phyloP scores from a whole-genome alignment of 2,888 invertebrate genomes.

The Coelopa pilipes region DNA sequence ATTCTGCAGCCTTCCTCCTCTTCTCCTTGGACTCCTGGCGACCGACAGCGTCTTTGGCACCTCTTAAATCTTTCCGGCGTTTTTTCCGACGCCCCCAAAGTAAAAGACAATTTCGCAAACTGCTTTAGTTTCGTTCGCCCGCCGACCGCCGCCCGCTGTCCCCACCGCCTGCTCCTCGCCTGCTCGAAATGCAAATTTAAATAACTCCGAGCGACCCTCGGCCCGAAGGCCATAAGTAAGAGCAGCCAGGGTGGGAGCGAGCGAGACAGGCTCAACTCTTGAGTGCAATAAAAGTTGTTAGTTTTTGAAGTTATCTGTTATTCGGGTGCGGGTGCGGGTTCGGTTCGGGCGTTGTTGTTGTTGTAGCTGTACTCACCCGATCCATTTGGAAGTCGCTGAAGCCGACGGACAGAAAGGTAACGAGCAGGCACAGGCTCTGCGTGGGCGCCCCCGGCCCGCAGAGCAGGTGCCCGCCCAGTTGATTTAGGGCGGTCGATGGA shows the following conservation, averaged over 20 bases:
- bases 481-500: constrained; percentile 59
- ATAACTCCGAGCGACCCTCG: neutral
- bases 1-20: constrained; percentile 4
- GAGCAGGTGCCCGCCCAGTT: constrained; percentile 60
- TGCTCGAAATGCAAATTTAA: constrained; percentile 33
- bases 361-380: constrained; percentile 58
- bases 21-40: too few species aligned
- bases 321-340: neutral
- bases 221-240: neutral
- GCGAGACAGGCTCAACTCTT: constrained; percentile 44
- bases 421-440: constrained; percentile 58
- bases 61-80: constrained; percentile 27
- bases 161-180: neutral
- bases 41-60: constrained; percentile 26
- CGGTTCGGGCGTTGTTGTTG: neutral
- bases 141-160: neutral
- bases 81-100: neutral
- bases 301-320: constrained; percentile 30
- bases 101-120: constrained; percentile 30
- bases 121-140: constrained; percentile 13
- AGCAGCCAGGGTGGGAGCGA: neutral
- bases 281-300: constrained; percentile 58
- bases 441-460: constrained; percentile 58
- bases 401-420: constrained; percentile 60
- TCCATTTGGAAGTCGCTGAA: constrained; percentile 64